Conservation (phyloP, 2,888 invertebrate species). For the Gastracanthus pulcherrimus region DNA sequence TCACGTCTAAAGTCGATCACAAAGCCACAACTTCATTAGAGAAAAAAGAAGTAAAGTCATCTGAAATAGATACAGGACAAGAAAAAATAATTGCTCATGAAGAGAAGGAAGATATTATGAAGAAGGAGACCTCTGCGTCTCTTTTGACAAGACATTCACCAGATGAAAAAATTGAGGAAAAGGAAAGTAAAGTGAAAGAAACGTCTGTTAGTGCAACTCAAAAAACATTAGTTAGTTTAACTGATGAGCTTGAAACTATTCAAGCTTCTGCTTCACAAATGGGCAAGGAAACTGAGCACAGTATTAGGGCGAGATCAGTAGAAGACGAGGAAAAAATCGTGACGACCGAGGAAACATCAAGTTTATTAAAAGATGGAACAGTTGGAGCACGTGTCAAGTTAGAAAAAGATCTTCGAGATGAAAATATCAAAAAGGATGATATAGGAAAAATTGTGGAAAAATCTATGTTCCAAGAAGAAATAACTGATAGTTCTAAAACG, state of each 20-base stretch:
- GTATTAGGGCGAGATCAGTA: conserved; percentile 58
- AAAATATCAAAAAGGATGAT: conserved; percentile 54
- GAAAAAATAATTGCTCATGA: conserved; percentile 69
- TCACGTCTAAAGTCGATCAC: conserved; percentile 70
- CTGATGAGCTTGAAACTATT: conserved; percentile 67
- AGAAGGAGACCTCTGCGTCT: conserved; percentile 67
- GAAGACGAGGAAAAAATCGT: conserved; percentile 67
- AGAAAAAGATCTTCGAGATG: conserved; percentile 64
- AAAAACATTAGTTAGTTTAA: conserved; percentile 66
- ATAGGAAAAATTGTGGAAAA: conserved; percentile 61
- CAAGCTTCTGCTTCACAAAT: conserved; percentile 68
- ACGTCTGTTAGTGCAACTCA: conserved; percentile 63
- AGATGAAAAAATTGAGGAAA: conserved; percentile 67
- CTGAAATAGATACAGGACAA: conserved; percentile 66
- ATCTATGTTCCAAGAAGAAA: conserved; percentile 62
- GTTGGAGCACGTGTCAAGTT: conserved; percentile 68
- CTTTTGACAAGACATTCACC: conserved; percentile 67
- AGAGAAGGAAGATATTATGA: conserved; percentile 67
- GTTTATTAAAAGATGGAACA: conserved; percentile 63
- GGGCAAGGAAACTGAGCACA: conserved; percentile 63
- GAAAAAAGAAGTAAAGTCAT: conserved; percentile 69
- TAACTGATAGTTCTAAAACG: conserved; percentile 62
- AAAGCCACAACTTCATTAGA: conserved; percentile 66
- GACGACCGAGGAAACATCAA: conserved; percentile 64
- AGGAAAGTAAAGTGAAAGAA: conserved; percentile 64